phyloP scores from a whole-genome alignment of 2,797 vertebrate genomes.

The Leptatherina wallacei region DNA sequence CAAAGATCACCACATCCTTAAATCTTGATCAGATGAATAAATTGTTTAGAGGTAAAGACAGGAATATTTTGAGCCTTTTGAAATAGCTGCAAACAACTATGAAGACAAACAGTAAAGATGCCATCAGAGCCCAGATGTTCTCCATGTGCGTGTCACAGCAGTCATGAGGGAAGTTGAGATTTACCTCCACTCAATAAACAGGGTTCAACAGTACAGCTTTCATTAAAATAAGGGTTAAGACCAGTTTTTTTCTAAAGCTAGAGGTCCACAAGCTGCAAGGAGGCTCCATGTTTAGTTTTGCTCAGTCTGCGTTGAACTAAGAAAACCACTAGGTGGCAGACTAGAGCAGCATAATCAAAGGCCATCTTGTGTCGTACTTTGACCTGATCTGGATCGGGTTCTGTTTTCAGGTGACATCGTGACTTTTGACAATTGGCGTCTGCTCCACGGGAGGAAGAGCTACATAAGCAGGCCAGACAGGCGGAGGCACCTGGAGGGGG shows the following conservation, averaged over 20 bases:
- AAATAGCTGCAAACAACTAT: neutral
- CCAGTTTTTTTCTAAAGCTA: neutral
- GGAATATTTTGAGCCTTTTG: neutral
- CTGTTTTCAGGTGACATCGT: conserved; percentile 87
- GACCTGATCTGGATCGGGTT: conserved; percentile 1
- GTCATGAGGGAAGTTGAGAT: too few relatives aligned
- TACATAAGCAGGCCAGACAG: conserved; percentile 70
- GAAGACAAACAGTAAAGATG: neutral
- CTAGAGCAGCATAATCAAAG: neutral
- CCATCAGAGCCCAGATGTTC: neutral
- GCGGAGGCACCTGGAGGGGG: conserved; percentile 90
- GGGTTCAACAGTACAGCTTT: neutral
- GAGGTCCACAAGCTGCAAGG: too few relatives aligned
- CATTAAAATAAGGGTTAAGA: neutral
- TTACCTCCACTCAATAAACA: neutral
- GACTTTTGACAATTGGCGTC: conserved; percentile 95
- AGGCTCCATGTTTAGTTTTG: too few relatives aligned
- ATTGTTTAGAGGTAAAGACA: too few relatives aligned
- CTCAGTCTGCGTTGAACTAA: too few relatives aligned
- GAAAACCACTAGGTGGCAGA: neutral
- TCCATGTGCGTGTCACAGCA: neutral
- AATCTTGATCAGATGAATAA: neutral
- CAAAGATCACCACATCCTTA: neutral
- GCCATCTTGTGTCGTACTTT: neutral
- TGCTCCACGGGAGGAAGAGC: conserved; percentile 88